Evolutionary conservation across 2,888 invertebrate genomes (phyloP).

Genomic region (Drosophila paranaensis): DNA sequence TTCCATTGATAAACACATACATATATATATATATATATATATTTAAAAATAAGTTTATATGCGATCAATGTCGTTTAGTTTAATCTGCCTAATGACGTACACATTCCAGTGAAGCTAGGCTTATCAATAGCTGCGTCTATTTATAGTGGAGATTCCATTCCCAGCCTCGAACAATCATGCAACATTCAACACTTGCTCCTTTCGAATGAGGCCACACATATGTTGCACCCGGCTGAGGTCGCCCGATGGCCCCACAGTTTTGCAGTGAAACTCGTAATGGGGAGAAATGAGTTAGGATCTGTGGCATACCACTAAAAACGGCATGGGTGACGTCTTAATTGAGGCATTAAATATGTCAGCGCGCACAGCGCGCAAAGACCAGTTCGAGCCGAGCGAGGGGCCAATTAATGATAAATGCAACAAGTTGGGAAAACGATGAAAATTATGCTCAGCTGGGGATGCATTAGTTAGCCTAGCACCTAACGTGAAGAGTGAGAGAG

Average conservation of each 20-base stretch:
- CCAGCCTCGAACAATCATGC: conserved; percentile 46
- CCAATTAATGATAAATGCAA: conserved; percentile 55
- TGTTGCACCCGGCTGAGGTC: conserved; percentile 15
- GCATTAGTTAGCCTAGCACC: conserved; percentile 7
- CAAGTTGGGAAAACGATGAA: conserved; percentile 21
- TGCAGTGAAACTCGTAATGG: conserved; percentile 20
- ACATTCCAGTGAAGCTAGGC: conserved; percentile 23
- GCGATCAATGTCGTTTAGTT: not conserved
- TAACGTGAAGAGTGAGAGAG: conserved; percentile 6
- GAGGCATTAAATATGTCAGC: conserved; percentile 66
- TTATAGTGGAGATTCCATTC: conserved; percentile 19
- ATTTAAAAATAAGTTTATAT: not conserved
- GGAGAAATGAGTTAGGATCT: conserved; percentile 44
- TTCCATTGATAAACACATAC: conserved; percentile 34
- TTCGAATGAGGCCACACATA: conserved; percentile 54
- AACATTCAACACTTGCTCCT: conserved; percentile 29
- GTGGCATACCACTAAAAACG: conserved; percentile 55
- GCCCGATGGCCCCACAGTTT: not conserved
- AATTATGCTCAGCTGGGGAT: conserved; percentile 41
- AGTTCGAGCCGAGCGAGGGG: conserved; percentile 16
- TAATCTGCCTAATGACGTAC: conserved; percentile 19
- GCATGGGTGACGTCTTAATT: conserved; percentile 66
- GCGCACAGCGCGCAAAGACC: conserved; percentile 16
- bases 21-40: not conserved
- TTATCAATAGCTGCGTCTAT: conserved; percentile 44